Evolutionary conservation across 2,113 vertebrate genomes (phyloP).

Genomic region (Pardalotus punctatus): DNA sequence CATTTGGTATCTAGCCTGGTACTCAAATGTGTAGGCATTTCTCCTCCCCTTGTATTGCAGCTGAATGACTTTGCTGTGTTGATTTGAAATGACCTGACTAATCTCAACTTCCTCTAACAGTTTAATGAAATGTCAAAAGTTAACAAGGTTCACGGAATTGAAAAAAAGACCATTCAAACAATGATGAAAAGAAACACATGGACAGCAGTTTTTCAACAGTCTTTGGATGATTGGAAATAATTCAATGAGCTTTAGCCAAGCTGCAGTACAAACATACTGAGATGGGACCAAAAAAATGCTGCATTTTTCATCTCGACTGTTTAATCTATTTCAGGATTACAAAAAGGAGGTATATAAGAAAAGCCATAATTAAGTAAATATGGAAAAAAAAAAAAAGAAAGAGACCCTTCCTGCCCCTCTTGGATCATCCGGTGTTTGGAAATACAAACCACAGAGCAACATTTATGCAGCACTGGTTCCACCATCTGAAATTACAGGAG

Average conservation of each 20-base stretch:
- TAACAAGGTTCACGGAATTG: conserved; percentile 8
- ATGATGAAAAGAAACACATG: conserved; percentile 62
- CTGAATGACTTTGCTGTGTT: conserved; percentile 45
- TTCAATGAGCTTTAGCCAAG: conserved; percentile 42
- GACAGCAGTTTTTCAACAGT: conserved; percentile 54
- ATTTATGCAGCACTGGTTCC: not conserved
- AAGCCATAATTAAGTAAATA: not conserved
- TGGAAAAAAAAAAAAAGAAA: not conserved
- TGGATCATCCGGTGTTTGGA: not conserved
- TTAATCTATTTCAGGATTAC: not conserved
- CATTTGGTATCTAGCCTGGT: conserved; percentile 3
- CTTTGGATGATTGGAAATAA: conserved; percentile 45
- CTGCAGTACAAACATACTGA: conserved; percentile 27
- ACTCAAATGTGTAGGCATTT: not conserved
- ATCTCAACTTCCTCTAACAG: conserved; percentile 62
- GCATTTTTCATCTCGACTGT: not conserved
- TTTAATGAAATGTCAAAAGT: conserved; percentile 61
- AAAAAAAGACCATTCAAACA: conserved; percentile 62
- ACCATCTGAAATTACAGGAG: conserved; percentile 14
- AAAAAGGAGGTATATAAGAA: not conserved
- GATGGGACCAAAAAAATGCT: not conserved
- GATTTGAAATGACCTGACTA: conserved; percentile 59
- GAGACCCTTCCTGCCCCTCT: not conserved
- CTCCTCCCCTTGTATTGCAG: not conserved
- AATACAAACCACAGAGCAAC: not conserved